A percentile compares a stretch with the other conserved stretches of the same genome.
These are phyloP conservation scores for Xyrauchen texanus DNA, from an alignment of 2,113 vertebrate genomes.

Conservation along the genomic window DNA sequence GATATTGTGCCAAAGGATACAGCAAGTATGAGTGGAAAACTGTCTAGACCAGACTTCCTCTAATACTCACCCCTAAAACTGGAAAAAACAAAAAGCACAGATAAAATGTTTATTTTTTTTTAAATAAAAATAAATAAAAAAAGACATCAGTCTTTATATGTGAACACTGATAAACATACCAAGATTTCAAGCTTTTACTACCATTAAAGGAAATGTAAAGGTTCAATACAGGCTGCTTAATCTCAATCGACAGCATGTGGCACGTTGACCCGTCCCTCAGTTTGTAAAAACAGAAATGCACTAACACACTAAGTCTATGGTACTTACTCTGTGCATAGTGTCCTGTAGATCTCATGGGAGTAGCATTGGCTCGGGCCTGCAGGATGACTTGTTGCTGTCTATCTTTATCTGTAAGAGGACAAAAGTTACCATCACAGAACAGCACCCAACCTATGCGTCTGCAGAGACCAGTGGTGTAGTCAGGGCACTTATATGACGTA, in stretches of 20 bases:
- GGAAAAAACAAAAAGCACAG: conserved; percentile 71
- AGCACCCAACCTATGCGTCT: background rate
- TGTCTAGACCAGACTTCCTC: conserved; percentile 77
- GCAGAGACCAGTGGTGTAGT: no score
- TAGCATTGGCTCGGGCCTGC: conserved; percentile 75
- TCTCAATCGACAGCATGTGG: no score
- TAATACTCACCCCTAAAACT: conserved; percentile 84
- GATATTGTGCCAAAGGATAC: conserved; percentile 78
- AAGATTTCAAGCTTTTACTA: background rate
- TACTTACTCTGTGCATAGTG: conserved; percentile 76
- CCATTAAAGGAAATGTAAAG: no score
- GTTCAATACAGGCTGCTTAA: no score
- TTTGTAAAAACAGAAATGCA: background rate
- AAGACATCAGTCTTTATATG: no score
- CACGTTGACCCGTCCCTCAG: no score
- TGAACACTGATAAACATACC: background rate
- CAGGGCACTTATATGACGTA: no score
- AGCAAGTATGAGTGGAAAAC: conserved; percentile 72
- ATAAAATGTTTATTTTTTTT: background rate
- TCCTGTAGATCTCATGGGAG: conserved; percentile 76
- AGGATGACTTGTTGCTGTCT: conserved; percentile 84
- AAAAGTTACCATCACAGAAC: conserved; percentile 28
- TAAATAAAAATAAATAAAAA: no score
- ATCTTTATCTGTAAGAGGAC: conserved; percentile 75
- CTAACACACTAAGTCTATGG: background rate